phyloP scores from a whole-genome alignment of 1,140 invertebrate genomes.

The Lineus longissimus region DNA sequence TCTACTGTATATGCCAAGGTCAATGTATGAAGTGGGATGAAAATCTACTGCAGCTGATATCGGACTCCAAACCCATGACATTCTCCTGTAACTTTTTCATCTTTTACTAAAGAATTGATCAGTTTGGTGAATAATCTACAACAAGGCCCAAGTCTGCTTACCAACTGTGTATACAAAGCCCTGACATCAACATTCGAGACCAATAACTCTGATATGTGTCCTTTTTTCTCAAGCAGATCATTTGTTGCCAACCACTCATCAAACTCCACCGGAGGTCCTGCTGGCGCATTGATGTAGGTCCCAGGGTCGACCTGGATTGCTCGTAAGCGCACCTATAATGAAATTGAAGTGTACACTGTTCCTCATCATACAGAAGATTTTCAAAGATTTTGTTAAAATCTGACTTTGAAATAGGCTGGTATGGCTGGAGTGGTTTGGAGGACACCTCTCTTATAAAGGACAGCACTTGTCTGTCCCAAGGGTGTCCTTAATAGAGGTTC shows the following conservation, averaged over 20 bases:
- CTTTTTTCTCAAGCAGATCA: conserved; percentile 50
- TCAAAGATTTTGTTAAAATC: conserved; percentile 4
- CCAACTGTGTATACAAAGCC: conserved; percentile 54
- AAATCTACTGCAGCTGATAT: too few relatives aligned
- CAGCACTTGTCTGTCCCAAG: too few relatives aligned
- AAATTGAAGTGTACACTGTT: conserved; percentile 10
- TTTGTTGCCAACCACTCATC: conserved; percentile 53
- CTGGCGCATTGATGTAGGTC: conserved; percentile 54
- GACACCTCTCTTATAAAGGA: too few relatives aligned
- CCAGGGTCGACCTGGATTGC: conserved; percentile 52
- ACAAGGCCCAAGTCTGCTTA: too few relatives aligned
- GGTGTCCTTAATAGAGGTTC: too few relatives aligned
- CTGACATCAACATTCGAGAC: conserved; percentile 52
- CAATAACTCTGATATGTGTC: conserved; percentile 54
- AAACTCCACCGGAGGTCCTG: conserved; percentile 48
- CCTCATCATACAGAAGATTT: conserved; percentile 10
- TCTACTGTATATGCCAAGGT: too few relatives aligned
- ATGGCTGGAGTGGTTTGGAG: too few relatives aligned
- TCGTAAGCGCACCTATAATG: conserved; percentile 48
- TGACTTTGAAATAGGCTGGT: conserved; percentile 2
- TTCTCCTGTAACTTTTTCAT: too few relatives aligned
- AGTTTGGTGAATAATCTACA: too few relatives aligned
- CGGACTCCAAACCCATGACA: too few relatives aligned
- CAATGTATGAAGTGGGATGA: too few relatives aligned
- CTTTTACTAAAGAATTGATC: too few relatives aligned